Evolutionary conservation across 1,140 invertebrate genomes (phyloP).

Genomic region (Sycophaga agraensis): DNA sequence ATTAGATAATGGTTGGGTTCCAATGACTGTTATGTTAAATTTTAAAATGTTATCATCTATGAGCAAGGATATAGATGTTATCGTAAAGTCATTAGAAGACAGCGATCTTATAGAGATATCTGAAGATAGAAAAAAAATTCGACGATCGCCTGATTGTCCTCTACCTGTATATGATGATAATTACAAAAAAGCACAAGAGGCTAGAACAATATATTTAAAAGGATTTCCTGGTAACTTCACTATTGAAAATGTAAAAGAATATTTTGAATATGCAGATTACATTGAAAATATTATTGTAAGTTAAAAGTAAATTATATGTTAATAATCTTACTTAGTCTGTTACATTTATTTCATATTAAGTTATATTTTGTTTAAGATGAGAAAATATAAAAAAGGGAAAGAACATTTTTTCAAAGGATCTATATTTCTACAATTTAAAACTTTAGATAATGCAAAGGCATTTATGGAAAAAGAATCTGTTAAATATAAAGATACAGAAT

Average conservation of each 20-base stretch:
- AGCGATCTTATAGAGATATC: conserved; percentile 80
- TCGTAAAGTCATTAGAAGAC: conserved; percentile 74
- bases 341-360: neutral
- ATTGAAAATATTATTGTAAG: conserved; percentile 75
- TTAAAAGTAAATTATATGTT: conserved; percentile 22
- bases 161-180: conserved; percentile 85
- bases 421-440: conserved; percentile 82
- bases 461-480: conserved; percentile 67
- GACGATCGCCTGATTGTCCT: conserved; percentile 74
- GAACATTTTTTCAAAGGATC: conserved; percentile 85
- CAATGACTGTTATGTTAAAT: conserved; percentile 78
- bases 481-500: conserved; percentile 72
- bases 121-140: conserved; percentile 80
- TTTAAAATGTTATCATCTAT: conserved; percentile 85
- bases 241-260: conserved; percentile 74
- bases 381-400: conserved; percentile 68
- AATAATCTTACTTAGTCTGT: neutral
- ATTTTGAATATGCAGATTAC: conserved; percentile 70
- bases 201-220: conserved; percentile 84
- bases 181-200: conserved; percentile 73
- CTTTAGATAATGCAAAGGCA: conserved; percentile 69
- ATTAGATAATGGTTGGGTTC: conserved; percentile 88
- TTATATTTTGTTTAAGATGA: conserved; percentile 59
- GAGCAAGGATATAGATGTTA: conserved; percentile 68
- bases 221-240: conserved; percentile 76